A percentile compares a stretch with the other conserved stretches of the same genome.
Conservation (phyloP, 2,113 vertebrate genomes). For the Syrrhaptes paradoxus region DNA sequence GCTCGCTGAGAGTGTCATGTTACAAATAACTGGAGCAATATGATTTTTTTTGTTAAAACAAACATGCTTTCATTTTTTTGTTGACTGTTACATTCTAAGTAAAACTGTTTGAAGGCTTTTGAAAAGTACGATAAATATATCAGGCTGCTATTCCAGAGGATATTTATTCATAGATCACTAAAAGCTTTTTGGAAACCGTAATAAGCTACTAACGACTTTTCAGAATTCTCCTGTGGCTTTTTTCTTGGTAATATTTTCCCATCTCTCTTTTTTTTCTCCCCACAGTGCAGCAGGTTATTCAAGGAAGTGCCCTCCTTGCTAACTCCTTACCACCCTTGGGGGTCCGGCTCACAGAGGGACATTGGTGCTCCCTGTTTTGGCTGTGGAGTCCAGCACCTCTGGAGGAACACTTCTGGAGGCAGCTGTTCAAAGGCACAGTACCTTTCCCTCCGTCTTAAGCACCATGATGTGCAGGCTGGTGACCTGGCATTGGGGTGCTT, state of each 20-base stretch:
- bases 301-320: neutral
- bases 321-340: neutral
- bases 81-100: neutral
- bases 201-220: conserved; percentile 4
- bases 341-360: fast-evolving
- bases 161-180: neutral
- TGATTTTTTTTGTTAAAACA: neutral
- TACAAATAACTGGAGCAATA: neutral
- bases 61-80: neutral
- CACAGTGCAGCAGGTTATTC: neutral
- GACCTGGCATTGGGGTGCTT: neutral
- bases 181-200: neutral
- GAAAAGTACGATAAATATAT: neutral
- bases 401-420: neutral
- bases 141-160: neutral
- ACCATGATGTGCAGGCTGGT: fast-evolving
- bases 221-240: neutral
- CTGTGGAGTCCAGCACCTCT: neutral
- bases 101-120: neutral
- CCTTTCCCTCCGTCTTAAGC: neutral
- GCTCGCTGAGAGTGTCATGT: neutral
- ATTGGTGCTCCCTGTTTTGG: neutral
- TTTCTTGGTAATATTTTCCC: conserved; percentile 13
- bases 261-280: neutral
- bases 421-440: fast-evolving